Evolutionary conservation across 1,140 invertebrate genomes (phyloP).

Genomic region (Triops longicaudatus): DNA sequence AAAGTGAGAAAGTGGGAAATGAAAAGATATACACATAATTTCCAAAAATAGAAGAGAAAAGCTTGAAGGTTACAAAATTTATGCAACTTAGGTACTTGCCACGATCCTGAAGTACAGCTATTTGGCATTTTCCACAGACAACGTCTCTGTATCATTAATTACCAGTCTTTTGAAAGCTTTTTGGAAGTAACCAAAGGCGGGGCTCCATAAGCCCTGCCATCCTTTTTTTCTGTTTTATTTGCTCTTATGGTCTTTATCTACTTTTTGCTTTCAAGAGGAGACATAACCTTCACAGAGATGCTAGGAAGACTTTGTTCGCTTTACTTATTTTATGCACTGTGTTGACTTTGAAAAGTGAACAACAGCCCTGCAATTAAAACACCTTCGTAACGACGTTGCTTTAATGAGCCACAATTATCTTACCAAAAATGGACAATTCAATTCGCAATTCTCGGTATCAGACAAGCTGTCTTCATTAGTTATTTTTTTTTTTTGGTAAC

Average conservation of each 20-base stretch:
- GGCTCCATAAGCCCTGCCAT: background rate
- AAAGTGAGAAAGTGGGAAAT: background rate
- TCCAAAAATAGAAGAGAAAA: too few species aligned
- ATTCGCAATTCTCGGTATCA: too few species aligned
- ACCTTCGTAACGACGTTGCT: too few species aligned
- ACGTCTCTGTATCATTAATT: constrained; percentile 1
- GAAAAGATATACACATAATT: constrained; percentile 7
- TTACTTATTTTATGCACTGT: too few species aligned
- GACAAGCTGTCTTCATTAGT: too few species aligned
- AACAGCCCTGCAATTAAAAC: too few species aligned
- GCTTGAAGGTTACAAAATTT: background rate
- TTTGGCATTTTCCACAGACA: background rate
- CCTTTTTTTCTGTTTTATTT: background rate
- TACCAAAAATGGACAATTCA: too few species aligned
- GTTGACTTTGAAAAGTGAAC: too few species aligned
- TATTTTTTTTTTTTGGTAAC: too few species aligned
- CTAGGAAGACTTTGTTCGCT: too few species aligned
- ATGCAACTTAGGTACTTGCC: background rate
- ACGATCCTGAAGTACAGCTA: too few species aligned
- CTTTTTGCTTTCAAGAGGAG: background rate
- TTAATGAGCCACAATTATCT: too few species aligned
- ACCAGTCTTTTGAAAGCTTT: background rate
- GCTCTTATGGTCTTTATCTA: background rate
- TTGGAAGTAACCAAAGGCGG: constrained; percentile 5
- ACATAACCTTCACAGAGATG: background rate